A percentile compares a stretch with the other conserved stretches of the same genome.
These are phyloP conservation scores for Oceanites oceanicus DNA, from an alignment of 2,113 vertebrate genomes.

Conservation along the genomic window DNA sequence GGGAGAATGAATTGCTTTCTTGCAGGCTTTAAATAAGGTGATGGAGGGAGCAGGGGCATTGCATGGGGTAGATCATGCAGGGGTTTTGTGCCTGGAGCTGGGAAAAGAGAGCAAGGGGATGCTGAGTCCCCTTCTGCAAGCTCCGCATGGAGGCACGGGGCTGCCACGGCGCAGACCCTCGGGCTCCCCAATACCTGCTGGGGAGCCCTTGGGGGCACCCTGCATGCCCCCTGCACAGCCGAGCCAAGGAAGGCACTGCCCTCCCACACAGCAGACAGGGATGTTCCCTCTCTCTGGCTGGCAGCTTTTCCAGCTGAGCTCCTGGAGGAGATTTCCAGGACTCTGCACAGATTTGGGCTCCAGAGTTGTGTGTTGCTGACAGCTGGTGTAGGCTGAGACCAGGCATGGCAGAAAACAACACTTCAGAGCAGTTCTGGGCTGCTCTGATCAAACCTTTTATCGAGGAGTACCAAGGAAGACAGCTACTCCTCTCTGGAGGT, in stretches of 20 bases:
- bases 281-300: not conserved
- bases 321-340: not conserved
- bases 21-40: not conserved
- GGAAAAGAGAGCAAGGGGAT: not conserved
- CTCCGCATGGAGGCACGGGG: not conserved
- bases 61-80: not conserved
- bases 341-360: not conserved
- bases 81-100: not conserved
- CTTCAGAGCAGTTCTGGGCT: not conserved
- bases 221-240: accelerated
- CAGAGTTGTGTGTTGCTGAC: not conserved
- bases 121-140: not conserved
- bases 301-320: not conserved
- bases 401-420: not conserved
- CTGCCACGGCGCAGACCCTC: not conserved
- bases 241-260: not conserved
- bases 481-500: not conserved
- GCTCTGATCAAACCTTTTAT: not conserved
- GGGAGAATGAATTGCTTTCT: slow-evolving; percentile 1
- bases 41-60: not conserved
- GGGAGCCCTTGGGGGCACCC: not conserved
- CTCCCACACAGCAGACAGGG: not conserved
- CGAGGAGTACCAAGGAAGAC: accelerated
- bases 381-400: not conserved
- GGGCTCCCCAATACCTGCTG: accelerated